Conservation (phyloP, 2,888 invertebrate genomes). For the Andricus curvator region DNA sequence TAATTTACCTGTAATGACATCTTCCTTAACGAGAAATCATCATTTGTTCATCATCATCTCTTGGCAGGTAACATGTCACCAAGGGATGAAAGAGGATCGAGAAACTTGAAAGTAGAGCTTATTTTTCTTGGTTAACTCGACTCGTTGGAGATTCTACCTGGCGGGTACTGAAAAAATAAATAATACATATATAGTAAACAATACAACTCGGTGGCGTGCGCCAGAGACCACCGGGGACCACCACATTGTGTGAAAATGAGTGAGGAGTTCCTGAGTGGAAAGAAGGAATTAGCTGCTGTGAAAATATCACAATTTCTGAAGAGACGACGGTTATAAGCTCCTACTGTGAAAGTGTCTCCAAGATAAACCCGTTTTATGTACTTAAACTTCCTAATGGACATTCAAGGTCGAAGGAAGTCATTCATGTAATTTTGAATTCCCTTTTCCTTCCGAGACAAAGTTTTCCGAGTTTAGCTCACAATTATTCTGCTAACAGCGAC, state of each 20-base stretch:
- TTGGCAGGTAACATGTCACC: not conserved
- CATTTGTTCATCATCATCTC: not conserved
- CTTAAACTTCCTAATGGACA: conserved; percentile 34
- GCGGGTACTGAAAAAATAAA: conserved; percentile 38
- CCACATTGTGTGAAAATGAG: conserved; percentile 14
- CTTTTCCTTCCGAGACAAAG: conserved; percentile 10
- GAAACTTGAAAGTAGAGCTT: conserved; percentile 51
- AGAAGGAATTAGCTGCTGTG: conserved; percentile 21
- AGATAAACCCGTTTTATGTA: conserved; percentile 22
- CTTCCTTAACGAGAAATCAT: not conserved
- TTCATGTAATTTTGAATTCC: conserved; percentile 8
- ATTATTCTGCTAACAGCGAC: not conserved
- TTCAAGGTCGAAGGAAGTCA: conserved; percentile 17
- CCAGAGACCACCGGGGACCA: not conserved
- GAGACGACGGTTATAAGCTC: not conserved
- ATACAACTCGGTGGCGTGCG: not conserved
- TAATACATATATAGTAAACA: not conserved
- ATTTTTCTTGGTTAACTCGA: conserved; percentile 61
- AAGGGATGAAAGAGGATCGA: conserved; percentile 29
- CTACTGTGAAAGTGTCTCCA: not conserved
- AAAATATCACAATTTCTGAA: conserved; percentile 30
- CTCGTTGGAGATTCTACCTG: conserved; percentile 49
- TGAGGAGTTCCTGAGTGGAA: not conserved
- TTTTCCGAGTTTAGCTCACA: not conserved
- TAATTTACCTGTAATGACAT: not conserved